Base-by-base conservation (phyloP, 1,140 invertebrate species). In the Drosophila punjabiensis region DNA sequence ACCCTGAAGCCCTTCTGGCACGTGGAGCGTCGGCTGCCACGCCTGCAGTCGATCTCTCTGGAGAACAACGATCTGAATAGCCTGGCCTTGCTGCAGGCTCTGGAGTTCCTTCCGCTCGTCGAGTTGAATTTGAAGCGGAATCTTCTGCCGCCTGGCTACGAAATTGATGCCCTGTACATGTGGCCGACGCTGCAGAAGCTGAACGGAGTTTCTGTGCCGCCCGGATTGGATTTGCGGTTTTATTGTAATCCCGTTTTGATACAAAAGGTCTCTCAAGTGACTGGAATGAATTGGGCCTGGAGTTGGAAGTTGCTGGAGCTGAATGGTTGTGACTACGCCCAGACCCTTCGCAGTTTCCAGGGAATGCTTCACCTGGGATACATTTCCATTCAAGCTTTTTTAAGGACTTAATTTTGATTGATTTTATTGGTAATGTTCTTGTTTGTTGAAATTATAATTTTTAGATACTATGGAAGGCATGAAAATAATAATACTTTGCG, bases 11-110 rank as follows among this genome's bases (percentile, higher is more conserved):
- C 50, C 4, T 81, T 85, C 28, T 9, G 5, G 0, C 28, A 39
- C 0, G 43, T 85, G 28, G 82, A 85, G 32, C 18, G 39, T 3
- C 63, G 60, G 2, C 28, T 85, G 24, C 55, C 74, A 0, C 28
- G 24, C 1, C 74, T 85, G 9, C 32, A 24, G 1, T 20, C 50
- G 20, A 67, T 85, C 47, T 85, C 82, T 4, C 43, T 85, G 33
- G 53, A 43, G 20, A 24, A 59, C 37, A 84, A 84, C 30, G 43
- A 74, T 2, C 33, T 84, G 16, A 30, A 30, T 2, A 45, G 35
- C 18, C 5, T 85, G 7, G 1, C 3, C 2, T 8, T 16, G 9
- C 30, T 85, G 55, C 32, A 33, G 5, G 52, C 60, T n/a, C 69
- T 85, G 9, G 24, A 59, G 30, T 13, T 14, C 1, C 61, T 85